A percentile compares a stretch with the other conserved stretches of the same genome.
Evolutionary conservation across 2,113 vertebrate species (phyloP).

Genomic region (Athene noctua): DNA sequence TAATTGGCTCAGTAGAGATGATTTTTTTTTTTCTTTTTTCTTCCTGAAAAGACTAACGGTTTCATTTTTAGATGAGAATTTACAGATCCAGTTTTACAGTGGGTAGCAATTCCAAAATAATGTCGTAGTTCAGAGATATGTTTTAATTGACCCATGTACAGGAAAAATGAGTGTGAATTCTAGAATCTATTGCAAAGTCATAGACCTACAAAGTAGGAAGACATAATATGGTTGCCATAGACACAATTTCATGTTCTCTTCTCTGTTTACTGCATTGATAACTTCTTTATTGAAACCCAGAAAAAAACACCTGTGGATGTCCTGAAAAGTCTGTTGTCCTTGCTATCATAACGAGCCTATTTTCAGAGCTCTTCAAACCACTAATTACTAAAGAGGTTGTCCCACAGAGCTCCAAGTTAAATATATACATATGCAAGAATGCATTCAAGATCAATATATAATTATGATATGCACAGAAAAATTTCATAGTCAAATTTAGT

Average conservation of each 20-base stretch:
- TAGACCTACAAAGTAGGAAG: background rate
- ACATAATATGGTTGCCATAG: slow-evolving; percentile 41
- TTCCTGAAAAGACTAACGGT: background rate
- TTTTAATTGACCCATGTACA: background rate
- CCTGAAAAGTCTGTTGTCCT: background rate
- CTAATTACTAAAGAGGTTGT: slow-evolving; percentile 2
- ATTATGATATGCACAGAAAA: background rate
- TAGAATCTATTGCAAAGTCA: background rate
- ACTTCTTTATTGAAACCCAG: background rate
- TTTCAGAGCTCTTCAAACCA: background rate
- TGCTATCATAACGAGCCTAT: background rate
- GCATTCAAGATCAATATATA: background rate
- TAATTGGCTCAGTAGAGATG: background rate
- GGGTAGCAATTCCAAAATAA: background rate
- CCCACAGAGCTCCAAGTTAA: background rate
- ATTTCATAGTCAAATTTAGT: slow-evolving; percentile 11
- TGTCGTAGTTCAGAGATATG: background rate
- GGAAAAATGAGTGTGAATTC: background rate
- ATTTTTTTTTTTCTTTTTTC: background rate
- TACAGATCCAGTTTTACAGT: background rate
- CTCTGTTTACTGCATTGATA: slow-evolving; percentile 14
- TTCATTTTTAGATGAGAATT: background rate
- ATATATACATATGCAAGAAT: background rate
- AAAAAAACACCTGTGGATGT: background rate
- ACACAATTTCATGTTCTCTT: slow-evolving; percentile 25